A percentile compares a stretch with the other conserved stretches of the same genome.
Conservation (phyloP, 2,113 vertebrate genomes). For the Tetraodon nigroviridis region DNA sequence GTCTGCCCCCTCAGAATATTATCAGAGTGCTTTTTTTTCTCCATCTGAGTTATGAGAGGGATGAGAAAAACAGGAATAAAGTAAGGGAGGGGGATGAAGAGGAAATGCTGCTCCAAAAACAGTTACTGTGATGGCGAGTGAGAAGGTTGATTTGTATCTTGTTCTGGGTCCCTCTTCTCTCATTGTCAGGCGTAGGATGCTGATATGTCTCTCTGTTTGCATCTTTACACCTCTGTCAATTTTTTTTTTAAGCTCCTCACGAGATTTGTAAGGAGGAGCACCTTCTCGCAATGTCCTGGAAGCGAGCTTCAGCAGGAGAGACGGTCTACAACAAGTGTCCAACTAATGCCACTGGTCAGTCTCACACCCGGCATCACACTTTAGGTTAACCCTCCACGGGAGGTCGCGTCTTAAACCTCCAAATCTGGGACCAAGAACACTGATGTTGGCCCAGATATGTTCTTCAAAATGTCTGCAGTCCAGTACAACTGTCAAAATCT, state of each 20-base stretch:
- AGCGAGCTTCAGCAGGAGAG: conserved; percentile 91
- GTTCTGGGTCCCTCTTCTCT: conserved; percentile 33
- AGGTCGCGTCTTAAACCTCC: no score
- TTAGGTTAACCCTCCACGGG: no score
- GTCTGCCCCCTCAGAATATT: conserved; percentile 54
- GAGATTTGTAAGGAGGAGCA: conserved; percentile 95
- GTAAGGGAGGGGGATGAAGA: conserved; percentile 57
- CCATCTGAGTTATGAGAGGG: conserved; percentile 53
- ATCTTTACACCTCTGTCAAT: conserved; percentile 21
- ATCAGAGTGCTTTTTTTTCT: conserved; percentile 29
- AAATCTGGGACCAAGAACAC: no score
- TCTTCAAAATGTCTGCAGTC: no score
- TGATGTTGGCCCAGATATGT: no score
- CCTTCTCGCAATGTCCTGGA: conserved; percentile 87
- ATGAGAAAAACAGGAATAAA: conserved; percentile 44
- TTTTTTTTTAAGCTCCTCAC: conserved; percentile 79
- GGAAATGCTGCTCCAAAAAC: neutral
- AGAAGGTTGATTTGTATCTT: conserved; percentile 60
- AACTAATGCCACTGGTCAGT: conserved; percentile 91
- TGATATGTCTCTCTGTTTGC: neutral
- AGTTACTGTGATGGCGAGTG: conserved; percentile 12
- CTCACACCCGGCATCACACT: neutral
- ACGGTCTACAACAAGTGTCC: conserved; percentile 98
- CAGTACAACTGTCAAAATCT: no score
- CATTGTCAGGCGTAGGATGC: neutral